A percentile compares a stretch with the other conserved stretches of the same genome.
Evolutionary conservation across 2,888 invertebrate genomes (phyloP).

Genomic region (Eupeodes latifasciatus): DNA sequence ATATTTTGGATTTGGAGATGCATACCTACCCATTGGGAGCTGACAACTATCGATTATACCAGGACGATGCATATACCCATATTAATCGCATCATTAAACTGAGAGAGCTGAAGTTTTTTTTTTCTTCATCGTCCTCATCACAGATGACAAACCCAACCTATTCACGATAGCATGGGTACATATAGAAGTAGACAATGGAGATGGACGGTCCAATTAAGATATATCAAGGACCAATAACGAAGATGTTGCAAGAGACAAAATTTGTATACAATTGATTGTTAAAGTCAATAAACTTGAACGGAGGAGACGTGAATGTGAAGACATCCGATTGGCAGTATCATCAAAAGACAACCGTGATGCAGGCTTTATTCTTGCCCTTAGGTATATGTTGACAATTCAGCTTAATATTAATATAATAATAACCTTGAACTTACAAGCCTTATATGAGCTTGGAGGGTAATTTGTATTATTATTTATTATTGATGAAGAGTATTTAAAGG

Average conservation of each 20-base stretch:
- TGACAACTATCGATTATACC: slow-evolving; percentile 26
- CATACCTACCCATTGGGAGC: slow-evolving; percentile 33
- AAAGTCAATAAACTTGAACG: slow-evolving; percentile 13
- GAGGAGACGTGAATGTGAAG: not conserved
- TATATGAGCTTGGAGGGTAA: no score
- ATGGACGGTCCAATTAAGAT: not conserved
- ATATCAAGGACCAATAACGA: slow-evolving; percentile 26
- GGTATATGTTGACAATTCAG: no score
- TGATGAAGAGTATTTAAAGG: no score
- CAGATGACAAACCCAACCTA: slow-evolving; percentile 47
- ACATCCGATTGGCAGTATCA: slow-evolving; percentile 12
- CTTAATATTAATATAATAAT: no score
- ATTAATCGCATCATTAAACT: slow-evolving; percentile 71
- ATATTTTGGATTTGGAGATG: slow-evolving; percentile 29
- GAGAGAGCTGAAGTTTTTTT: slow-evolving; percentile 29
- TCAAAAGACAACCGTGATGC: not conserved
- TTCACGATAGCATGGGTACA: not conserved
- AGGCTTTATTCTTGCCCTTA: no score
- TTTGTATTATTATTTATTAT: no score
- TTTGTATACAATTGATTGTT: slow-evolving; percentile 20
- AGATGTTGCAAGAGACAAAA: slow-evolving; percentile 44
- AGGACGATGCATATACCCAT: slow-evolving; percentile 41
- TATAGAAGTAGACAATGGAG: not conserved
- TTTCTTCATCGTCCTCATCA: not conserved
- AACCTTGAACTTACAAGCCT: no score